phyloP scores from a whole-genome alignment of 2,113 vertebrate species.

The Burhinus bistriatus region DNA sequence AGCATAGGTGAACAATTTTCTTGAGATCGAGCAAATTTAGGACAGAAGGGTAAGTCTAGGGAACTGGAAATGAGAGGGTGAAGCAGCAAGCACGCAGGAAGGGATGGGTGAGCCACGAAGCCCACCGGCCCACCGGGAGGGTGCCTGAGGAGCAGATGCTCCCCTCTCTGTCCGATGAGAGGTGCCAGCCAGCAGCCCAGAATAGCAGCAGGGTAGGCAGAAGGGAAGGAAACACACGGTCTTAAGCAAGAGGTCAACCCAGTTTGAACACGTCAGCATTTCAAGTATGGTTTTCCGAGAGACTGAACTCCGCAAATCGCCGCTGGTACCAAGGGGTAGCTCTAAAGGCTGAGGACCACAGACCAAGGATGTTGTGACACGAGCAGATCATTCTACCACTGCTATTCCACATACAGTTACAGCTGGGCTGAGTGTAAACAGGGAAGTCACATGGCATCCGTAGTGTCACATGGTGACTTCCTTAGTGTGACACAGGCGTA shows the following conservation, averaged over 20 bases:
- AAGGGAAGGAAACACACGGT: not conserved
- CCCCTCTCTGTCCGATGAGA: too few relatives aligned
- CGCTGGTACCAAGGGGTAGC: not conserved
- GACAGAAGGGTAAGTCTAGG: not conserved
- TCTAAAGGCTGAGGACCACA: not conserved
- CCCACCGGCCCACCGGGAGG: not conserved
- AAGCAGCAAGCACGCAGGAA: too few relatives aligned
- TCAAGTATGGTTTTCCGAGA: accelerated
- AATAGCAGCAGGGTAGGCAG: not conserved
- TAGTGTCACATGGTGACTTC: not conserved
- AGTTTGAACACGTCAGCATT: not conserved
- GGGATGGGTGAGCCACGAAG: not conserved
- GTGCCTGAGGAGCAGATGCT: not conserved
- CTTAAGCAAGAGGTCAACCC: not conserved
- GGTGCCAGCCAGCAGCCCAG: not conserved
- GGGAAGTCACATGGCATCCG: not conserved
- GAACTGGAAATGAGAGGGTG: not conserved
- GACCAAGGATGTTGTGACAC: not conserved
- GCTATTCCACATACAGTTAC: not conserved
- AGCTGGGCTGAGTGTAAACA: not conserved
- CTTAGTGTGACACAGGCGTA: not conserved
- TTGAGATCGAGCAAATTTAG: not conserved
- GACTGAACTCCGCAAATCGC: not conserved
- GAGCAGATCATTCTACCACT: not conserved
- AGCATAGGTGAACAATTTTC: accelerated